These are phyloP conservation scores for Lydus trimaculatus DNA, from an alignment of 2,888 invertebrate genomes.

Conservation along the genomic window DNA sequence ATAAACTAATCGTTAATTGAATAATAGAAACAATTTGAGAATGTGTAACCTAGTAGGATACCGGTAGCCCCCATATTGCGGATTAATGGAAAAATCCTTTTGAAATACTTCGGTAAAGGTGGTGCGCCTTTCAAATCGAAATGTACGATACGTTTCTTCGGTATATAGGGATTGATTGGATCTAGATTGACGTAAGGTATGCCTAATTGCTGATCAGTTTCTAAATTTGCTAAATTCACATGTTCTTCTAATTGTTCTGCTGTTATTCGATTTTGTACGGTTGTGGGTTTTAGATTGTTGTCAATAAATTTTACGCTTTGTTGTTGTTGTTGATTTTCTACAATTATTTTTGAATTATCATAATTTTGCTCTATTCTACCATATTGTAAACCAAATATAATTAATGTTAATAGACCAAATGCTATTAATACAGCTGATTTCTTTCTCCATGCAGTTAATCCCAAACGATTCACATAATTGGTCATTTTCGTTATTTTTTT, in stretches of 20 bases:
- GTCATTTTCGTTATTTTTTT: slow-evolving; percentile 38
- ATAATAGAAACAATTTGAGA: neutral
- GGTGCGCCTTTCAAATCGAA: slow-evolving; percentile 85
- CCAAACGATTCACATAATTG: slow-evolving; percentile 57
- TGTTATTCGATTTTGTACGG: slow-evolving; percentile 19
- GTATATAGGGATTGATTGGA: slow-evolving; percentile 60
- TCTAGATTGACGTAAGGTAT: slow-evolving; percentile 59
- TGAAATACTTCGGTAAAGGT: slow-evolving; percentile 68
- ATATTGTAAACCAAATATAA: slow-evolving; percentile 62
- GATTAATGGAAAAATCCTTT: slow-evolving; percentile 66
- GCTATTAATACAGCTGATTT: slow-evolving; percentile 61
- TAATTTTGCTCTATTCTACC: slow-evolving; percentile 43
- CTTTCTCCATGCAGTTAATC: slow-evolving; percentile 62
- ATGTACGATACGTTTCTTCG: slow-evolving; percentile 70
- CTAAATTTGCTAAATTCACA: slow-evolving; percentile 56
- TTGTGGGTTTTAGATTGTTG: slow-evolving; percentile 35
- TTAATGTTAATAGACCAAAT: slow-evolving; percentile 55
- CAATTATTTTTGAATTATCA: slow-evolving; percentile 37
- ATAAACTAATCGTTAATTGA: neutral
- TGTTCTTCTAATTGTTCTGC: slow-evolving; percentile 33
- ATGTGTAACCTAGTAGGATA: slow-evolving; percentile 59
- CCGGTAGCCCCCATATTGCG: slow-evolving; percentile 76
- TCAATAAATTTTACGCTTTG: slow-evolving; percentile 47
- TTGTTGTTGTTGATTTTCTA: slow-evolving; percentile 33
- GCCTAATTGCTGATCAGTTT: slow-evolving; percentile 58